Conservation (phyloP, 2,113 vertebrate genomes). For the Cheilinus undulatus region DNA sequence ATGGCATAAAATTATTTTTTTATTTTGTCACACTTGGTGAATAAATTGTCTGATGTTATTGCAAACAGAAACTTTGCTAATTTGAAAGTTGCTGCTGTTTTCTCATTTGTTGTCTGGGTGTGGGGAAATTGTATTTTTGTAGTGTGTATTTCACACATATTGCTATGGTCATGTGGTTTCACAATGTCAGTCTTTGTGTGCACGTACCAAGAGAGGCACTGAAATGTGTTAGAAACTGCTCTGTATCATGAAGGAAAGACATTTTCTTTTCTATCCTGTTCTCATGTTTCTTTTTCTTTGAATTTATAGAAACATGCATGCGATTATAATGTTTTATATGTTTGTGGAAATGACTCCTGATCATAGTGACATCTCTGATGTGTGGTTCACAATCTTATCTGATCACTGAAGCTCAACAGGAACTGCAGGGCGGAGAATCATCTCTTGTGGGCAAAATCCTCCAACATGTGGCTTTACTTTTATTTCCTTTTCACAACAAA, state of each 20-base stretch:
- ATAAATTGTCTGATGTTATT: neutral
- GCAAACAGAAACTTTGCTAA: neutral
- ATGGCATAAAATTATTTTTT: neutral
- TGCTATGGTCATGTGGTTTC: neutral
- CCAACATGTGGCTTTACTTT: neutral
- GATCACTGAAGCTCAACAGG: neutral
- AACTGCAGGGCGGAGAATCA: neutral
- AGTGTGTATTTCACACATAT: neutral
- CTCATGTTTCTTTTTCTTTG: neutral
- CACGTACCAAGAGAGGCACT: neutral
- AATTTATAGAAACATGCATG: neutral
- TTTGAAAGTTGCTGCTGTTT: neutral
- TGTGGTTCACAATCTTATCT: neutral
- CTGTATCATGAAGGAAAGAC: neutral
- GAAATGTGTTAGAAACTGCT: neutral
- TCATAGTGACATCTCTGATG: neutral
- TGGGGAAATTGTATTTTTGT: neutral
- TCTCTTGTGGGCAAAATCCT: neutral
- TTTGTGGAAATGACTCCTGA: neutral
- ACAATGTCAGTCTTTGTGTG: neutral
- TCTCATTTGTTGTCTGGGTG: neutral
- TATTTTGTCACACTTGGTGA: neutral
- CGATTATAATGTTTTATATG: neutral
- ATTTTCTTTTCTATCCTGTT: neutral
- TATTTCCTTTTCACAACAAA: neutral